phyloP scores from a whole-genome alignment of 23 tunicate species.

The Clavelina lepadiformis region DNA sequence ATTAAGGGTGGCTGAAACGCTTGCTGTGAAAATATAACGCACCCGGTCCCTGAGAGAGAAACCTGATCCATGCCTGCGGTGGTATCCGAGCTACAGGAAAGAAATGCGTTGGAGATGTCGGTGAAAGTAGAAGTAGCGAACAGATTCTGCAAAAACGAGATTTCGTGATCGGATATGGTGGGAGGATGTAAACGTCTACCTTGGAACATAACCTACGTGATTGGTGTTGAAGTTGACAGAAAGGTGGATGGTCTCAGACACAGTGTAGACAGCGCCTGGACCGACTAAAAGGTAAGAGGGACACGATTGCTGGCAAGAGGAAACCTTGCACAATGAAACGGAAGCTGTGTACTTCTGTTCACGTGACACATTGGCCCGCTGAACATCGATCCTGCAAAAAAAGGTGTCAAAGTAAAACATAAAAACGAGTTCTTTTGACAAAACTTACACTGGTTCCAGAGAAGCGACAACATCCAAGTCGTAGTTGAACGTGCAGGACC shows the following conservation, averaged over 20 bases:
- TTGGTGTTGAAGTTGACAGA: background rate
- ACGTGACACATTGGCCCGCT: too few relatives aligned
- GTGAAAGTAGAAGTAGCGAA: background rate
- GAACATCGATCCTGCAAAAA: conserved; percentile 1
- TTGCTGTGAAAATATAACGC: background rate
- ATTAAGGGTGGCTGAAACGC: too few relatives aligned
- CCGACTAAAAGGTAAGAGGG: background rate
- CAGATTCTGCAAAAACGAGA: too few relatives aligned
- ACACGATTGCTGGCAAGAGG: conserved; percentile 1
- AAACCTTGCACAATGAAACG: conserved; percentile 6
- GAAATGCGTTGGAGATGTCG: background rate
- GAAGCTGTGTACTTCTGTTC: too few relatives aligned
- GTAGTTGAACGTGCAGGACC: background rate
- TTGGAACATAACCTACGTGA: too few relatives aligned
- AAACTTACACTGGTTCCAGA: conserved; percentile 5
- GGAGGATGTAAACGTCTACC: too few relatives aligned
- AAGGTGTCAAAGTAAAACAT: background rate
- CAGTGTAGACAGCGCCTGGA: conserved; percentile 1
- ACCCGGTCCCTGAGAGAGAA: background rate
- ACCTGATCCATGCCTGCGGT: background rate
- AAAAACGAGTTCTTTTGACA: background rate
- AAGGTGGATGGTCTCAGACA: background rate
- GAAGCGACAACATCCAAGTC: background rate
- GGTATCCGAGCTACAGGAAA: conserved; percentile 5
- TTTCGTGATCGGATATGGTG: too few relatives aligned